Evolutionary conservation across 1,140 invertebrate species (phyloP), one percentile per base, ranked within the genome.

Genomic region (Neodiprion virginianus): DNA sequence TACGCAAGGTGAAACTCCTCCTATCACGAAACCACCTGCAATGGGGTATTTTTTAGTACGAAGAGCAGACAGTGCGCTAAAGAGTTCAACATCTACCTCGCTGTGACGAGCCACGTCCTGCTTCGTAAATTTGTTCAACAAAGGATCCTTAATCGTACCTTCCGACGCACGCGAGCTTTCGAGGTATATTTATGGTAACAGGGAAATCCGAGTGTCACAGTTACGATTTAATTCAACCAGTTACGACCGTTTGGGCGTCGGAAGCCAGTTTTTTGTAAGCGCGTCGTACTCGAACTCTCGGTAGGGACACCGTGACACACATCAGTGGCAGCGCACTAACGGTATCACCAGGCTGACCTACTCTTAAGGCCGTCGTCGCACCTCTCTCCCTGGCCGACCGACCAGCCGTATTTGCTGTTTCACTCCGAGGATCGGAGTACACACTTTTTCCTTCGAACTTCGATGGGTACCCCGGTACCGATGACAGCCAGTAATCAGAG

Each of bases 301-400:
- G 53, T 61, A 61, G 72, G 79, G 80, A 77, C 82, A 82, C 75
- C 81, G 81, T 85, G 83, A 85, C 83, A 85, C 82, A 85, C 81
- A 85, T 85, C 80, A 80, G 79, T 83, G 79, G 76, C 76, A 79
- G 79, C 78, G 79, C 78, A 76, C 75, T 85, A 85, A 85, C 83
- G 83, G 83, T 85, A 85, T 73, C 49, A 50, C 14, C 74, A 66
- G 74, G 73, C 72, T 85, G 83, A 83, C 83, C 83, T 81, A 85
- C 83, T 84, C 81, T 80, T 72, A 7, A 69, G 53, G 53, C 53
- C 53, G 53, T 61, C 53, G 53, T 61, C 53, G 53, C 53, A 61
- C 53, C 53, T 61, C 53, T 61, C 53, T 61, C 53, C 53, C 53
- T 61, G 53, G 53, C n/a, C 53, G 53, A 61, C 11, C 53, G 53